These are phyloP conservation scores for Mythimna lalbum DNA, from an alignment of 2,888 invertebrate species.

Conservation along the genomic window DNA sequence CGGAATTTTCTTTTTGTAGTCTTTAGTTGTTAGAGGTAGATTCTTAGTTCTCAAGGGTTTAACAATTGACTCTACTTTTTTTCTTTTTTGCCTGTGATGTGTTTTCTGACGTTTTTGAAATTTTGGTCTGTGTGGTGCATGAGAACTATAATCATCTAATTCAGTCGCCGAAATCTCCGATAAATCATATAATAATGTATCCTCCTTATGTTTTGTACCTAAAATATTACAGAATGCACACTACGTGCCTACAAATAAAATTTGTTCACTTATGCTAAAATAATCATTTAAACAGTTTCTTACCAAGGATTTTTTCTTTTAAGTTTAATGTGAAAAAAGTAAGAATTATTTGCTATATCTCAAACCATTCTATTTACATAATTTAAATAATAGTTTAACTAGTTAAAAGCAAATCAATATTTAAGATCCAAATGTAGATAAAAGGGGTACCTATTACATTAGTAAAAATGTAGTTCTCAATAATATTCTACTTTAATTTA, in stretches of 20 bases:
- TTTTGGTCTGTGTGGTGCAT: conserved; percentile 59
- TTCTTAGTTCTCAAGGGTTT: conserved; percentile 60
- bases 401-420: too few relatives aligned
- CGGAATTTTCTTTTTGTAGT: conserved; percentile 73
- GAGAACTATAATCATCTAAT: conserved; percentile 73
- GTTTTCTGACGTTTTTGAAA: conserved; percentile 70
- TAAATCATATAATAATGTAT: conserved; percentile 71
- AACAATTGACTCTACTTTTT: conserved; percentile 68
- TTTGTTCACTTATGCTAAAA: conserved; percentile 40
- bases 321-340: conserved; percentile 8
- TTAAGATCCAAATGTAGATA: too few relatives aligned
- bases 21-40: conserved; percentile 57
- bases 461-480: not conserved
- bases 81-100: conserved; percentile 74
- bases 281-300: conserved; percentile 22
- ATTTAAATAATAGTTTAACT: not conserved
- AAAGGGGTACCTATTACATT: too few relatives aligned
- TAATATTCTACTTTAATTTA: too few relatives aligned
- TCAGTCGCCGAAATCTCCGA: conserved; percentile 82
- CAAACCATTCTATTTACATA: not conserved
- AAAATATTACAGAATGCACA: conserved; percentile 66
- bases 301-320: conserved; percentile 51
- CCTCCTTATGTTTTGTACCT: conserved; percentile 70
- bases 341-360: conserved; percentile 9
- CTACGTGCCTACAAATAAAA: conserved; percentile 57